phyloP scores from a whole-genome alignment of 2,888 invertebrate species.

The Dryobota labecula region DNA sequence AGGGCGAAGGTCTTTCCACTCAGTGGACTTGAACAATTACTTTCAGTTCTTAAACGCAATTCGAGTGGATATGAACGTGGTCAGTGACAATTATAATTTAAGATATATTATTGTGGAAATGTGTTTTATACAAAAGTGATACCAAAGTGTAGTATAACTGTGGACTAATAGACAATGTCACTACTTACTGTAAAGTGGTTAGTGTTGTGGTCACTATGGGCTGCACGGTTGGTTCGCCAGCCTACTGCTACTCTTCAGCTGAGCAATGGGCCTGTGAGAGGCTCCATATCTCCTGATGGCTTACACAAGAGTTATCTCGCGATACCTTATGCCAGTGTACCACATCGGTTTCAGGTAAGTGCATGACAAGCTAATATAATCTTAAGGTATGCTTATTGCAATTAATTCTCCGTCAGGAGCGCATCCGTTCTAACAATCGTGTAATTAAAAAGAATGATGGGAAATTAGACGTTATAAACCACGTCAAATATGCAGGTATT shows the following conservation, averaged over 20 bases:
- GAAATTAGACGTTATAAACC: too few species aligned
- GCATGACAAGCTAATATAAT: too few species aligned
- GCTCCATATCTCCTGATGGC: conserved; percentile 76
- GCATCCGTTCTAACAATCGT: not conserved
- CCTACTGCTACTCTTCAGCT: conserved; percentile 74
- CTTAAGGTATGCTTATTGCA: not conserved
- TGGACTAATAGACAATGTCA: conserved; percentile 13
- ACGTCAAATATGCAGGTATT: not conserved
- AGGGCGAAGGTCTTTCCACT: conserved; percentile 23
- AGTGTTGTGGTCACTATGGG: conserved; percentile 84
- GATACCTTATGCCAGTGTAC: conserved; percentile 81
- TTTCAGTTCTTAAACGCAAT: conserved; percentile 17
- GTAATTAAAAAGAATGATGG: conserved; percentile 2
- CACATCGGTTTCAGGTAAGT: conserved; percentile 78
- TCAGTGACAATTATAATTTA: not conserved
- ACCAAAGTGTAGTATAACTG: not conserved
- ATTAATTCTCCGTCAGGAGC: not conserved
- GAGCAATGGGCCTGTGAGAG: conserved; percentile 77
- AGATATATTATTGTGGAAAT: not conserved
- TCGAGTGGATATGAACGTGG: not conserved
- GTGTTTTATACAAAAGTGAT: not conserved
- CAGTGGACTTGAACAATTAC: not conserved
- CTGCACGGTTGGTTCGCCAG: conserved; percentile 80
- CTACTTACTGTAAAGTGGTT: conserved; percentile 73
- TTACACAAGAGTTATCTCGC: conserved; percentile 74